Base-by-base conservation (phyloP, 2,888 invertebrate species). In the Onchidella celtica region DNA sequence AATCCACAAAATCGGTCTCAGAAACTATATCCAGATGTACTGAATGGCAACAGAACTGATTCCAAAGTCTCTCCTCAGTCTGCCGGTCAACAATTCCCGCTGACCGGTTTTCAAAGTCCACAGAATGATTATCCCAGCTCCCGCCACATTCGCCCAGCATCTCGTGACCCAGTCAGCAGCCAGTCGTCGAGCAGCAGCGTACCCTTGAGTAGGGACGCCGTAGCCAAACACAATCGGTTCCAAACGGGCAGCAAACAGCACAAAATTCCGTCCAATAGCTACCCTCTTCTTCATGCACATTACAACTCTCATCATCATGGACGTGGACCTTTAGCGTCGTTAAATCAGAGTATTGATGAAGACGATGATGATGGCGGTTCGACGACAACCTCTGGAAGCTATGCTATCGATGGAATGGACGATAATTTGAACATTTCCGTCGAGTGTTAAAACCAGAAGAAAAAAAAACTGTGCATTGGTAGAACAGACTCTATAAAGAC, bases 351-450 rank as follows among this genome's bases (percentile, higher is more conserved):
- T 36, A 73, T 73, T 3, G 84, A 84, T 55, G 82, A 82, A 14
- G 85, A 85, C 38, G 84, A 84, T n/a, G 82, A 77, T 40, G 82
- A 81, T 14, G 73, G 29, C 6, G 72, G 72, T 1, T 75, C 81
- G 29, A 83, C 85, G n/a, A 85, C 85, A 1, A 85, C 85, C 1
- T 85, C 85, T 3, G 85, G 85, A 0, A 85, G 85, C 66, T 85
- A 85, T 65, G 82, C 84, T 17, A 76, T 85, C 17, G 85, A 85
- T 40, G 74, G 79, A 6, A 70, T 83, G 14, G 85, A 85, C 21
- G 84, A 85, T 34, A 32, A 32, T 14, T 21, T 68, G 4, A 81
- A 55, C 21, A 14, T n/a, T 40, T 75, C 75, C 0, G 75, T 40
- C 0, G 75, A 75, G 24, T 68, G 75, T 29, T 81, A 40, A 29